A percentile compares a stretch with the other conserved stretches of the same genome.
Conservation (phyloP, 2,113 vertebrate genomes). For the Actenoides hombroni region DNA sequence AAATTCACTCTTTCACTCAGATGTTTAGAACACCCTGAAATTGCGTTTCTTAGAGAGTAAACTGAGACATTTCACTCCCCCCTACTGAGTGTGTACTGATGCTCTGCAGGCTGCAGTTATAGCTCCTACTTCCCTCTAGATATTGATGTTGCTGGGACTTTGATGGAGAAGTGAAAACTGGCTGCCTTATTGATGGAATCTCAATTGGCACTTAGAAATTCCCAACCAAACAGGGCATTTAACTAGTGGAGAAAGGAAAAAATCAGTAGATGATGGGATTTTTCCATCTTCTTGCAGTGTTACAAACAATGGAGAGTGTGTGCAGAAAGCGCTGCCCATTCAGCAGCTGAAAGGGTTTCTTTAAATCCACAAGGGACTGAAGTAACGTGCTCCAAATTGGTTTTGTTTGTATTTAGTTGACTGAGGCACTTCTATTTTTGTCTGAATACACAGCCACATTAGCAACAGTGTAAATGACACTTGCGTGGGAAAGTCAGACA, state of each 20-base stretch:
- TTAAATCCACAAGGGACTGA: neutral
- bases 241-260: neutral
- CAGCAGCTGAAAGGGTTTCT: neutral
- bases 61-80: neutral
- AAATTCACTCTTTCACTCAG: conserved; percentile 10
- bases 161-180: neutral
- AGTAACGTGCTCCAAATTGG: neutral
- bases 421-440: neutral
- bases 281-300: neutral
- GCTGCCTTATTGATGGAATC: neutral
- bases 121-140: neutral
- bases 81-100: neutral
- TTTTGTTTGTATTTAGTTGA: neutral
- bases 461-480: neutral
- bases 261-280: neutral
- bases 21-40: conserved; percentile 20
- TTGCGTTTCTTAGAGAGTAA: neutral
- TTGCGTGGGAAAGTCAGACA: neutral
- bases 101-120: neutral
- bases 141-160: neutral
- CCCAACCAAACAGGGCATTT: neutral
- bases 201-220: neutral
- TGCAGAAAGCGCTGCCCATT: neutral
- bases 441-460: neutral
- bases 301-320: neutral